phyloP scores from a whole-genome alignment of 2,797 vertebrate genomes.

The Coracias cyanogaster region DNA sequence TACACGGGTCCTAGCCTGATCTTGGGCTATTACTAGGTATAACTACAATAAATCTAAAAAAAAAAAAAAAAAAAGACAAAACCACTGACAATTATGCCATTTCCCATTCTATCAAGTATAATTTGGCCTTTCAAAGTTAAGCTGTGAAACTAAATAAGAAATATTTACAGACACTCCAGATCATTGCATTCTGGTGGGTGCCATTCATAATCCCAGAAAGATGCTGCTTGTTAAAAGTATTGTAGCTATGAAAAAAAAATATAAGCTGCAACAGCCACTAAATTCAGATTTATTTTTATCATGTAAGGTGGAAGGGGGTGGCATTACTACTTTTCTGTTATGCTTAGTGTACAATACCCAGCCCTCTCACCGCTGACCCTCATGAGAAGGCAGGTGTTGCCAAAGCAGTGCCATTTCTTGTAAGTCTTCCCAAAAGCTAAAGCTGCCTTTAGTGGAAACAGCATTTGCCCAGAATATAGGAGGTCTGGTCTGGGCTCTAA shows the following conservation, averaged over 20 bases:
- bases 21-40: neutral
- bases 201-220: neutral
- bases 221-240: neutral
- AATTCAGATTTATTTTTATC: neutral
- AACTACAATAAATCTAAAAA: neutral
- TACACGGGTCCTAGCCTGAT: neutral
- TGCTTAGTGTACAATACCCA: neutral
- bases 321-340: neutral
- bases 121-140: neutral
- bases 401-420: neutral
- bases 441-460: neutral
- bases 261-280: neutral
- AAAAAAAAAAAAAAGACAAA: neutral
- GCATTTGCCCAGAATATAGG: neutral
- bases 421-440: neutral
- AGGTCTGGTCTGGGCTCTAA: neutral
- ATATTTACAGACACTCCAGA: neutral
- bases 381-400: neutral
- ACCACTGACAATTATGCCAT: neutral
- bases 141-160: neutral
- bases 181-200: neutral
- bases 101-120: neutral
- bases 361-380: neutral
- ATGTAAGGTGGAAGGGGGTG: neutral
- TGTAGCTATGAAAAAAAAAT: neutral